Evolutionary conservation across 2,113 vertebrate species (phyloP).

Genomic region (Colaptes auratus): DNA sequence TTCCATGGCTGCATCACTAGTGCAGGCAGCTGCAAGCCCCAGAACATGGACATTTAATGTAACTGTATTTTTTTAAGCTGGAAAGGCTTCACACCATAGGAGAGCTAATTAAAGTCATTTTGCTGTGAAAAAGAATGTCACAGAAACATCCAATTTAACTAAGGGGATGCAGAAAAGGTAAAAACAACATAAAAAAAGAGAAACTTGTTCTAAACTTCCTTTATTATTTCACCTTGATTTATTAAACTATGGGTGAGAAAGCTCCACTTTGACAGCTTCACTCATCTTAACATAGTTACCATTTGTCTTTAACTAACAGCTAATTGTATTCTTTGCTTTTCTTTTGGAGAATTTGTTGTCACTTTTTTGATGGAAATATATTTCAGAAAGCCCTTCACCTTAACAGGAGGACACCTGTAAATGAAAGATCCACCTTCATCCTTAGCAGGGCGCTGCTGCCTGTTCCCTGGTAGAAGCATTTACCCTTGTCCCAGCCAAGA

Average conservation of each 20-base stretch:
- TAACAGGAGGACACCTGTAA: background rate
- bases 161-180: background rate
- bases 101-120: slow-evolving; percentile 33
- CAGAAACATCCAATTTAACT: background rate
- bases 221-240: background rate
- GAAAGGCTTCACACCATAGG: slow-evolving; percentile 3
- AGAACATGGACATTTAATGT: background rate
- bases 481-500: background rate
- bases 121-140: slow-evolving; percentile 10
- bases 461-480: background rate
- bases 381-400: background rate
- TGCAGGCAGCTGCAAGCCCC: background rate
- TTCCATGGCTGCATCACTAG: background rate
- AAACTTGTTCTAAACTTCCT: background rate
- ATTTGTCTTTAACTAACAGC: background rate
- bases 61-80: background rate
- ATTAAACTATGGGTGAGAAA: background rate
- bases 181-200: background rate
- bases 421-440: background rate
- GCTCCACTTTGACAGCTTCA: background rate
- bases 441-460: background rate
- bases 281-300: background rate
- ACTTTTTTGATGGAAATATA: background rate
- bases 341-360: too few species aligned
- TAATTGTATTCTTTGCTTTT: too few species aligned